These are phyloP conservation scores for fruit fly (Drosophila melanogaster) DNA, from an alignment of 1,140 invertebrate species.

Conservation along the genomic window DNA sequence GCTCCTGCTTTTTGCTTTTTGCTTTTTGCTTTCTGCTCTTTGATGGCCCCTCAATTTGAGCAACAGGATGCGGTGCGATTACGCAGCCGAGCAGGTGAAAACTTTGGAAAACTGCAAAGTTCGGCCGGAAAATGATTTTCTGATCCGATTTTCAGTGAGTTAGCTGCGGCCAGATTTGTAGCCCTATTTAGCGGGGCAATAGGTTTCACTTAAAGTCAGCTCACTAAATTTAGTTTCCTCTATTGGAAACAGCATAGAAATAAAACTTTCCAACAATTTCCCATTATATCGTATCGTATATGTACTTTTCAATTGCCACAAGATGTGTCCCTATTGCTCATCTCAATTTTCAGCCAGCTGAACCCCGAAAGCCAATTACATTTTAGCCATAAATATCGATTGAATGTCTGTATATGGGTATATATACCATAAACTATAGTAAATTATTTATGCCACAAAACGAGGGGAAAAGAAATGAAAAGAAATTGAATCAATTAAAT, in stretches of 20 bases:
- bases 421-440: not conserved
- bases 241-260: not conserved
- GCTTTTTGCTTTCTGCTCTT: constrained; percentile 22
- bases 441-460: not conserved
- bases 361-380: constrained; percentile 9
- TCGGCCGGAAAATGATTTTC: constrained; percentile 3
- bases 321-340: not conserved
- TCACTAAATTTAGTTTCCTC: not conserved
- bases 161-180: not conserved
- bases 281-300: not conserved
- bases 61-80: constrained; percentile 40
- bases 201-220: not conserved
- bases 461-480: not conserved
- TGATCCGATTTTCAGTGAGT: not conserved
- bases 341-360: constrained; percentile 16
- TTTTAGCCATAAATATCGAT: constrained; percentile 5
- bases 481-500: constrained; percentile 44
- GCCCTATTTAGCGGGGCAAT: not conserved
- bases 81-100: constrained; percentile 27
- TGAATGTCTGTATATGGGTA: not conserved
- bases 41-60: constrained; percentile 32
- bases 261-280: not conserved
- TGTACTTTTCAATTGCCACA: constrained; percentile 9
- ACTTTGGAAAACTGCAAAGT: constrained; percentile 7
- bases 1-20: constrained; percentile 20